Evolutionary conservation across 2,888 invertebrate genomes (phyloP).

Genomic region (Orthosia gothica): DNA sequence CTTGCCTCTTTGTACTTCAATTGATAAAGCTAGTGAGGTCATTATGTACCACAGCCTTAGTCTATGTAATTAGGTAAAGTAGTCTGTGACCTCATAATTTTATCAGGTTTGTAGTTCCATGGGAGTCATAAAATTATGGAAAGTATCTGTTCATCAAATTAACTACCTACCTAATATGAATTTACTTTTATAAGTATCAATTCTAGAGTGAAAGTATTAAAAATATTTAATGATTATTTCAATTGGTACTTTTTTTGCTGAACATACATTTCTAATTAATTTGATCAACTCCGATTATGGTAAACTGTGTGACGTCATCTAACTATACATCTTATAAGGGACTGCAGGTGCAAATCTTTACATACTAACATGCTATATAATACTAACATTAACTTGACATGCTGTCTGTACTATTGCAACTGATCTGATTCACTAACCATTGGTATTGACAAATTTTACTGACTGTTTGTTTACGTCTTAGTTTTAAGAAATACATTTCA

Average conservation of each 20-base stretch:
- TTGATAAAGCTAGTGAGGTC: background rate
- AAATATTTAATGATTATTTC: background rate
- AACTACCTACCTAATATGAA: background rate
- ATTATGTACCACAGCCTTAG: background rate
- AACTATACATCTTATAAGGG: constrained; percentile 2
- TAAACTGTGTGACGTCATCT: constrained; percentile 39
- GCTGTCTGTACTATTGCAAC: constrained; percentile 15
- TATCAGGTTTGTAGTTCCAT: background rate
- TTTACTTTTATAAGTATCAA: no score
- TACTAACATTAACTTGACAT: constrained; percentile 16
- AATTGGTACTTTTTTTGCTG: background rate
- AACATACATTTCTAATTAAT: background rate
- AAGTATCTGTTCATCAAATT: constrained; percentile 28
- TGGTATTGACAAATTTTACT: constrained; percentile 5
- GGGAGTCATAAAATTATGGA: constrained; percentile 19
- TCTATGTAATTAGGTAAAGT: constrained; percentile 25
- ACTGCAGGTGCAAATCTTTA: constrained; percentile 25
- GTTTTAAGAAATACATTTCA: constrained; percentile 45
- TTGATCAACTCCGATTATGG: constrained; percentile 4
- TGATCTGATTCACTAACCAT: constrained; percentile 39
- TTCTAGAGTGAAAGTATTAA: background rate
- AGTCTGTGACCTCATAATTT: constrained; percentile 21
- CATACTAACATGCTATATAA: constrained; percentile 18
- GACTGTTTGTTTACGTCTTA: constrained; percentile 29
- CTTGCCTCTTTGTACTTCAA: background rate